Evolutionary conservation across 2,797 vertebrate species (phyloP).

Genomic region (Ammospiza maritima): DNA sequence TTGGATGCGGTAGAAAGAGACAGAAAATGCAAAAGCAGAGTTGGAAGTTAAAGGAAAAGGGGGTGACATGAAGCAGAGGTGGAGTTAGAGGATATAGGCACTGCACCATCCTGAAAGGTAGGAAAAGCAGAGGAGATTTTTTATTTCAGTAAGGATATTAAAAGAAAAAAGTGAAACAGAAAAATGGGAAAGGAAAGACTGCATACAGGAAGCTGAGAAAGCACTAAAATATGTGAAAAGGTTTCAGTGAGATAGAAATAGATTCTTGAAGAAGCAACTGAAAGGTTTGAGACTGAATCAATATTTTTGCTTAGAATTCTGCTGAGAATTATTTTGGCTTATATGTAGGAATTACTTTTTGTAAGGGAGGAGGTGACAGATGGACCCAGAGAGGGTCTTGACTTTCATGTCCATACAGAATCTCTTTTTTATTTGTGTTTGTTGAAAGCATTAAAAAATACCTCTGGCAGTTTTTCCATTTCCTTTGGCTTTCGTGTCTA

Average conservation of each 20-base stretch:
- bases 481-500: slow-evolving; percentile 49
- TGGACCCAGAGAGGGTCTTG: slow-evolving; percentile 20
- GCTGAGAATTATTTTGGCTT: slow-evolving; percentile 20
- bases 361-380: not conserved
- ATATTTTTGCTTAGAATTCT: slow-evolving; percentile 48
- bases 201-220: not conserved
- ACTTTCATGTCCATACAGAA: not conserved
- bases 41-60: not conserved
- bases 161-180: not conserved
- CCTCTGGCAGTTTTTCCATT: slow-evolving; percentile 35
- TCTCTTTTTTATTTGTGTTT: slow-evolving; percentile 40
- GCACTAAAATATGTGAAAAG: not conserved
- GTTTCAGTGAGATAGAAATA: not conserved
- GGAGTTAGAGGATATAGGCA: not conserved
- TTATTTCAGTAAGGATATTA: not conserved
- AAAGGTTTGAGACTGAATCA: not conserved
- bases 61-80: not conserved
- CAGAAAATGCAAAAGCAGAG: not conserved
- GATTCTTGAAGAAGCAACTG: slow-evolving; percentile 14
- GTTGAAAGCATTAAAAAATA: slow-evolving; percentile 41
- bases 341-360: slow-evolving; percentile 9
- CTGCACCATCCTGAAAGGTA: not conserved
- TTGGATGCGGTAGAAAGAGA: not conserved
- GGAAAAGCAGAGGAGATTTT: not conserved
- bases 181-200: not conserved